Conservation (phyloP, 2,888 invertebrate genomes). For the Eudasyphora cyanicolor region DNA sequence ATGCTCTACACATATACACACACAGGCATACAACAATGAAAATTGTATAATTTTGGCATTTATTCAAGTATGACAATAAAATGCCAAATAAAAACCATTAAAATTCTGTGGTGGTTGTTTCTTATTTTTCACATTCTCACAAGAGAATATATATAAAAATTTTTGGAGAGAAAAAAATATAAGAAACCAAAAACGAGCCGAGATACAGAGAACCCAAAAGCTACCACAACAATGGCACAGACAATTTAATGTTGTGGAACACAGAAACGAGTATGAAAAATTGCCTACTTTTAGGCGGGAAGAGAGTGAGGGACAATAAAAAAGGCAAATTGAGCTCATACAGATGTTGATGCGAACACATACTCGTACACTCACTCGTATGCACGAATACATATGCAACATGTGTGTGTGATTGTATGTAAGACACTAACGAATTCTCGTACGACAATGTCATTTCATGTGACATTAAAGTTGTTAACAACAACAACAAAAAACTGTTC, state of each 20-base stretch:
- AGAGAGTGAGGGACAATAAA: not conserved
- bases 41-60: conserved; percentile 61
- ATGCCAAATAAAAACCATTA: conserved; percentile 61
- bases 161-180: not conserved
- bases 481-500: conserved; percentile 17
- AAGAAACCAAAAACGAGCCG: not conserved
- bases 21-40: not conserved
- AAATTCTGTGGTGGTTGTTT: conserved; percentile 31
- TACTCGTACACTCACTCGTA: not conserved
- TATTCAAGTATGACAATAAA: conserved; percentile 66
- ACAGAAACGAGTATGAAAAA: not conserved
- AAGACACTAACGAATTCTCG: not conserved
- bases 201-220: not conserved
- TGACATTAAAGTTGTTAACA: conserved; percentile 32
- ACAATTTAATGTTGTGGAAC: not conserved
- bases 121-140: not conserved
- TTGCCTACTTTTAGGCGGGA: conserved; percentile 30
- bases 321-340: not conserved
- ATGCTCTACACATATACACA: not conserved
- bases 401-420: not conserved
- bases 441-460: too few relatives aligned
- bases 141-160: not conserved
- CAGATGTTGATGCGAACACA: not conserved
- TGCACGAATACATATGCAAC: too few relatives aligned
- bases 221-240: not conserved